phyloP scores from a whole-genome alignment of 2,797 vertebrate species.

The Neoniphon sammara region DNA sequence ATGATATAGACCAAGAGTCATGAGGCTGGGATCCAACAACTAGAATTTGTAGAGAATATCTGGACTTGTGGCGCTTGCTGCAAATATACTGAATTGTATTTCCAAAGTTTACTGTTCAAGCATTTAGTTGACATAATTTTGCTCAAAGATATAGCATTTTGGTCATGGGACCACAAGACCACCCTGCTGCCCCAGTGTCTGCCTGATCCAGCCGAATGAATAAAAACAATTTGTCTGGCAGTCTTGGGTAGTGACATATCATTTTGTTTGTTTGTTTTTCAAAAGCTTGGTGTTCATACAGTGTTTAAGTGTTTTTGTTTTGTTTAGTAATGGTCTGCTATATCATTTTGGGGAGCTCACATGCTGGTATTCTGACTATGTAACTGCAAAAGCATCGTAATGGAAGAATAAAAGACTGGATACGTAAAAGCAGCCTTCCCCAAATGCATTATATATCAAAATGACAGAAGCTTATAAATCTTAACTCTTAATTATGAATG shows the following conservation, averaged over 20 bases:
- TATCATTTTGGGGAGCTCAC: slow-evolving; percentile 26
- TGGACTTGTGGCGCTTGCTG: background rate
- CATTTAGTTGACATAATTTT: too few species aligned
- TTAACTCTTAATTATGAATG: slow-evolving; percentile 69
- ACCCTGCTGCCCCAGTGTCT: too few species aligned
- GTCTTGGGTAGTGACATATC: background rate
- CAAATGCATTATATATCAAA: slow-evolving; percentile 67
- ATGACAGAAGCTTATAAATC: slow-evolving; percentile 60
- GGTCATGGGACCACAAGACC: too few species aligned
- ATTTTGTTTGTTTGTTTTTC: too few species aligned
- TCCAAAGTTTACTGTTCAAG: background rate
- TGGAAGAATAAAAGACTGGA: slow-evolving; percentile 55
- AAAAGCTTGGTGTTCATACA: background rate
- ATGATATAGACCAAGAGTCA: background rate
- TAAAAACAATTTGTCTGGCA: background rate
- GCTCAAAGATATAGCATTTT: too few species aligned
- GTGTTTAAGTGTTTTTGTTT: slow-evolving; percentile 1
- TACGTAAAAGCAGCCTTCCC: slow-evolving; percentile 49
- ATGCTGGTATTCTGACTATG: slow-evolving; percentile 38
- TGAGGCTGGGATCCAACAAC: background rate
- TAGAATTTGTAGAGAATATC: background rate
- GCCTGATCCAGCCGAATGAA: too few species aligned
- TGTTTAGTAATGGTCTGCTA: slow-evolving; percentile 18
- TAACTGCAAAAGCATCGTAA: slow-evolving; percentile 54
- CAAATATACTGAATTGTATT: background rate